Evolutionary conservation across 2,113 vertebrate species (phyloP), one percentile per base, ranked within the genome.

Genomic region (Ailuropoda melanoleuca): DNA sequence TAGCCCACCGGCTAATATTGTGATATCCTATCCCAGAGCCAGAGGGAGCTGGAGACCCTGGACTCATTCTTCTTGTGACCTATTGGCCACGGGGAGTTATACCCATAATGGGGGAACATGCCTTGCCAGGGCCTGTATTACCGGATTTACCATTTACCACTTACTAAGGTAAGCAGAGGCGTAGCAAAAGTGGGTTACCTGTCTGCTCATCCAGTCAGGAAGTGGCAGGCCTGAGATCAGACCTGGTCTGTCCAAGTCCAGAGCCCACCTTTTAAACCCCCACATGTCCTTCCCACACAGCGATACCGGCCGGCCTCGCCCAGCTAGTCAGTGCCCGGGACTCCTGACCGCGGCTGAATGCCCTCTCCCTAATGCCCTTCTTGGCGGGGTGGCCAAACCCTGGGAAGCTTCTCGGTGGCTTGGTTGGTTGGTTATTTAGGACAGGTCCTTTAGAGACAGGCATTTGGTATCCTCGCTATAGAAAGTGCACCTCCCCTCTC

Each of bases 21-120:
- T 11, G 29, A n/a, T 29, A 1, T 26, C 50, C 0, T 60, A 37
- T 75, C 90, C 50, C 18, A 18, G 34, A 24, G 37, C 34, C 90
- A 12, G 4, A 81, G 88, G 58, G 34, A 21, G 21, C 39, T 31
- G 46, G 77, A 53, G 48, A 68, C 24, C 43, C 83, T 64, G 8
- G 58, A 55, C 2, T 74, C 10, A 0, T 64, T 81, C 88, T n/a
- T 83, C 68, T 70, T n/a, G 29, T n/a, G 81, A 46, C 31, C 39
- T 48, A 3, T 17, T 46, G 29, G 70, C 39, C 58, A 0, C 3
- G 13, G n/a, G 66, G 53, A 37, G 46, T n/a, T 9, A 1, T 8
- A n/a, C 6, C 17, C 3, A 1, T 60, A 50, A 7, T 1, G 29
- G 62, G 11, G 82, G 58, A 43, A 37, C 6, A 0, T 0, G 3